phyloP scores from a whole-genome alignment of 2,113 vertebrate species.

The Camarhynchus parvulus region DNA sequence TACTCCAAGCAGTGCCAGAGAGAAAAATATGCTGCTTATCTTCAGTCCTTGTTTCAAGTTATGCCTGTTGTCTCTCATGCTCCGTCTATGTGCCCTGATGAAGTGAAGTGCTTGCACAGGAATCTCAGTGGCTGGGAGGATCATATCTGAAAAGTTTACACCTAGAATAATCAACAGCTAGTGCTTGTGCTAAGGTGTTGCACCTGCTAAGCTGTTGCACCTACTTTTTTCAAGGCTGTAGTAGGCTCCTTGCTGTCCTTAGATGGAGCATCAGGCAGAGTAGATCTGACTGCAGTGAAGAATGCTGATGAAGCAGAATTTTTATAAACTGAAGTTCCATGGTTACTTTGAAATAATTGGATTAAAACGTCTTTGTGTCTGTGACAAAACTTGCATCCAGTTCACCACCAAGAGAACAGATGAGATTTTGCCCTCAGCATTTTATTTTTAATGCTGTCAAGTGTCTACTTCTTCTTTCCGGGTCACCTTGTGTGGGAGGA shows the following conservation, averaged over 20 bases:
- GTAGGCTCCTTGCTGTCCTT: neutral
- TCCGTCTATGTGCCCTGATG: neutral
- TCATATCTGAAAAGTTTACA: neutral
- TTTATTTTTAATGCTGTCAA: neutral
- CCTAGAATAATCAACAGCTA: neutral
- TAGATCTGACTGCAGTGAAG: neutral
- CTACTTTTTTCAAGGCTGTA: neutral
- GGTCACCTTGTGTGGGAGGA: neutral
- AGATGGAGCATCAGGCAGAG: neutral
- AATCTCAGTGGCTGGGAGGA: neutral
- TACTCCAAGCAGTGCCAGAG: neutral
- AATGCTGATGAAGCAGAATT: neutral
- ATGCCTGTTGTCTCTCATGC: neutral
- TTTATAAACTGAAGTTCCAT: neutral
- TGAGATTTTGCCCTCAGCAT: neutral
- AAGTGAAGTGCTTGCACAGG: neutral
- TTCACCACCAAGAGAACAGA: neutral
- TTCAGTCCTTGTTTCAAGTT: neutral
- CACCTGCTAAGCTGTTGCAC: neutral
- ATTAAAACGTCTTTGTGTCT: neutral
- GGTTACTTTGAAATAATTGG: neutral
- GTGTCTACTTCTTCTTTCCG: neutral
- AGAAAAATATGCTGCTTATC: neutral
- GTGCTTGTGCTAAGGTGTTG: neutral
- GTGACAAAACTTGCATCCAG: neutral